Base-by-base conservation (phyloP, 1,140 invertebrate species). In the Dendroctonus valens region DNA sequence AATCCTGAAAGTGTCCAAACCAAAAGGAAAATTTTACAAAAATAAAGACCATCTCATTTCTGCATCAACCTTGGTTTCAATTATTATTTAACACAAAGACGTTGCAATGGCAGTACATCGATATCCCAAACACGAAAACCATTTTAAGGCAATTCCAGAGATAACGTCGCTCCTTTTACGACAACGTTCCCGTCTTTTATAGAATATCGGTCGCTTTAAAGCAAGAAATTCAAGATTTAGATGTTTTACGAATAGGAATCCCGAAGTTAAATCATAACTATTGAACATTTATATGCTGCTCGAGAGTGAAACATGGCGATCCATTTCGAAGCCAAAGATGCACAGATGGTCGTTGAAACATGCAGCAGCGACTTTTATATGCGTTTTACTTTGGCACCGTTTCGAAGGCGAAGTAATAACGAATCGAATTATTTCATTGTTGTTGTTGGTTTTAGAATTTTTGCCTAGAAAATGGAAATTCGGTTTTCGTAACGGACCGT, bases 211-310 rank as follows among this genome's bases (percentile, higher is more conserved):
- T 41, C 8, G 9, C 52, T 42, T 57, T 57, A 57, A 60, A 51
- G 12, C 48, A 48, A 60, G 40, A 49, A 60, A 49, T 60, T 49
- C 42, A 14, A 57, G 59, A 67, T 55, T 52, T 55, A 61, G 58
- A 59, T 61, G 41, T 68, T 68, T 68, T 59, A 65, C 51, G 55
- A 59, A 69, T 65, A 65, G 50, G 54, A 59, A 65, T 69, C 62
- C 26, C 39, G 8, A 65, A 58, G 67, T 52, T 70, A 68, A 70
- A 70, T 70, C 69, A 70, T 61, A 65, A 55, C 49, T 52, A 68
- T 68, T 38, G 69, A 70, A 65, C 66, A 68, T 70, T 70, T 70
- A 70, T 70, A 70, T 68, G 69, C 69, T 70, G 38, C 55, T 52
- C 14, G 60, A 60, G 66, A 70, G 66, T 68, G 60, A 65, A 68